Evolutionary conservation across 2,113 vertebrate genomes (phyloP).

Genomic region (Amblyopsis rosae): DNA sequence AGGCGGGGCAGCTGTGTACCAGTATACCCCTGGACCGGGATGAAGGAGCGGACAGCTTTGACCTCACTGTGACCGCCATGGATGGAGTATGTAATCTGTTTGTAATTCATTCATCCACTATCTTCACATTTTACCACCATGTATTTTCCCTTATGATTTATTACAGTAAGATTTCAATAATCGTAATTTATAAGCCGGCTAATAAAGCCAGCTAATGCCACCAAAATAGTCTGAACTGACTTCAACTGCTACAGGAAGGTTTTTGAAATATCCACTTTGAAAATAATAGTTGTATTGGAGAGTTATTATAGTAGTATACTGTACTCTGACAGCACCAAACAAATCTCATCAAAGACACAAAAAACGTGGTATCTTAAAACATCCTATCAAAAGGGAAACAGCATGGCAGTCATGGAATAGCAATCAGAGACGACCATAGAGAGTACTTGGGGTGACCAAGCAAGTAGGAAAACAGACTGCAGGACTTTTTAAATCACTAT

Average conservation of each 20-base stretch:
- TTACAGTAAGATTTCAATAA: neutral
- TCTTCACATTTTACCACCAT: neutral
- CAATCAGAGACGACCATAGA: no score
- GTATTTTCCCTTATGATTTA: neutral
- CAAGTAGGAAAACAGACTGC: constrained; percentile 35
- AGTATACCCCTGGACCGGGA: constrained; percentile 84
- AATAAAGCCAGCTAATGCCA: neutral
- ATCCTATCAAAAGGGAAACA: no score
- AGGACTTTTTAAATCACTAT: neutral
- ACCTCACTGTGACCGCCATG: constrained; percentile 88
- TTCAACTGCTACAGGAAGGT: no score
- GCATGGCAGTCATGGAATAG: no score
- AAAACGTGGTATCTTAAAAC: no score
- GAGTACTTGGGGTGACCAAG: neutral
- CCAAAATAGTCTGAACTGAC: no score
- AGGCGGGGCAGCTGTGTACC: constrained; percentile 88
- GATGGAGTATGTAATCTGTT: constrained; percentile 87
- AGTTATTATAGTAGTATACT: no score
- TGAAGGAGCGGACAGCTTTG: constrained; percentile 82
- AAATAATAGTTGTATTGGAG: no score
- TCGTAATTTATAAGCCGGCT: neutral
- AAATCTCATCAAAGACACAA: no score
- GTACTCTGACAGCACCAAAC: no score
- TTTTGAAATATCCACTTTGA: no score
- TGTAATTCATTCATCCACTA: neutral